Evolutionary conservation across 2,888 invertebrate species (phyloP), one percentile per base, ranked within the genome.

Genomic region (Drosophila meridionalis): DNA sequence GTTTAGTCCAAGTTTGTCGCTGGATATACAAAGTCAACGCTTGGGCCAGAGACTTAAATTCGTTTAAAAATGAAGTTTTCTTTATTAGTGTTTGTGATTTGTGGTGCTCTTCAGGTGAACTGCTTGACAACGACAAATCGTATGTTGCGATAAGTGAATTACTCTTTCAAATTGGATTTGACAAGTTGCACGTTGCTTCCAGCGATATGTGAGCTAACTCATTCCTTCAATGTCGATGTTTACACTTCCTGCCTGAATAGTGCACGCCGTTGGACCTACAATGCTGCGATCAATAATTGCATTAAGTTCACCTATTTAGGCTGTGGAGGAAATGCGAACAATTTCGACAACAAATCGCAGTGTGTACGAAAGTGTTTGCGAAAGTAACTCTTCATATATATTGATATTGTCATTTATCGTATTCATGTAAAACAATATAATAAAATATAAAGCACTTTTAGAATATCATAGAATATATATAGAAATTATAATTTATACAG

Each of bases 261-360:
- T 40, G 38, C 12, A 2, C 56, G 30, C 34, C 38, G 56, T 9
- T 56, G 56, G 56, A 30, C 40, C 40, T 56, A 56, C 40, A 40
- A 56, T 56, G 30, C 38, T 3, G 56, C 40, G 11, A 40, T 8
- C 3, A 40, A 56, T n/a, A n/a, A 20, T 3, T 83, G 81, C 48
- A 42, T 67, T 0, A 0, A 40, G 1, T 83, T 80, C 43, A 26
- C 55, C 3, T 85, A 70, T 69, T 78, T 79, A 38, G 80, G 82
- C 32, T 87, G 82, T 59, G 70, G 62, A 30, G 78, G 85, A n/a
- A 87, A 83, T 61, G 45, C 34, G 0, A 85, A 83, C 59, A 75
- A 72, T 20, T 85, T 83, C 47, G 73, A 77, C 42, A 36, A 26
- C 26, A 26, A 36, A 8, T 50, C 32, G n/a, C n/a, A n/a, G 9